Percentiles rank a stretch among this genome's conserved stretches.
Evolutionary conservation across 2,797 vertebrate species (phyloP).

Genomic region (Chloroceryle inda): DNA sequence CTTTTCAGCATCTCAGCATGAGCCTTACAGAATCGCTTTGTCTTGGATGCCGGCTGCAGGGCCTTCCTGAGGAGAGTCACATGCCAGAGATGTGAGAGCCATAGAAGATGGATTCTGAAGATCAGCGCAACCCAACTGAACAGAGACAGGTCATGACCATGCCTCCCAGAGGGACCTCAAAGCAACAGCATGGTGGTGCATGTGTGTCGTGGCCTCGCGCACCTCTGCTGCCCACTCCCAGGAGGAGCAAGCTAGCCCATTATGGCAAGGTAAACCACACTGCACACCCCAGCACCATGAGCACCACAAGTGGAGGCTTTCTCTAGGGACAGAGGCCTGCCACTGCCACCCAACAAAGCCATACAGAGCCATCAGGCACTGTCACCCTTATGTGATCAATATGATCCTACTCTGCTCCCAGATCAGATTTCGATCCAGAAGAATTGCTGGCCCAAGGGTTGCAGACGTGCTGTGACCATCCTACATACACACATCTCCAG

Average conservation of each 20-base stretch:
- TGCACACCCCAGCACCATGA: rapidly evolving
- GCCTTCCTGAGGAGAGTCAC: constrained; percentile 79
- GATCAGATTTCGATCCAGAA: neutral
- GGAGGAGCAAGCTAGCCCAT: rapidly evolving
- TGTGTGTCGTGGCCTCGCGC: neutral
- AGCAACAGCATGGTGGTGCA: neutral
- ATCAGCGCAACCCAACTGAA: neutral
- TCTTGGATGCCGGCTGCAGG: constrained; percentile 71
- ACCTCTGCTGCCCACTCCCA: neutral
- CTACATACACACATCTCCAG: neutral
- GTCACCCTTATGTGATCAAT: rapidly evolving
- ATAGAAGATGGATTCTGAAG: neutral
- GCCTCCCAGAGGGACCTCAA: neutral
- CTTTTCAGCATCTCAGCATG: constrained; percentile 80
- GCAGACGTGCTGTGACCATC: neutral
- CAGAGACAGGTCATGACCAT: neutral
- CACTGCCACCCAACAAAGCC: neutral
- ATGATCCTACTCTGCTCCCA: neutral
- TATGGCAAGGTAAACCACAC: neutral
- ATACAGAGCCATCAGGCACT: neutral
- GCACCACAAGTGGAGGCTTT: neutral
- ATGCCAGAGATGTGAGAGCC: neutral
- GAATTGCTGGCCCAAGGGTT: neutral
- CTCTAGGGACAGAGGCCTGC: neutral
- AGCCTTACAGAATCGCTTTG: constrained; percentile 79